phyloP scores from a whole-genome alignment of 2,113 vertebrate genomes.

The Chlamydotis undulata region DNA sequence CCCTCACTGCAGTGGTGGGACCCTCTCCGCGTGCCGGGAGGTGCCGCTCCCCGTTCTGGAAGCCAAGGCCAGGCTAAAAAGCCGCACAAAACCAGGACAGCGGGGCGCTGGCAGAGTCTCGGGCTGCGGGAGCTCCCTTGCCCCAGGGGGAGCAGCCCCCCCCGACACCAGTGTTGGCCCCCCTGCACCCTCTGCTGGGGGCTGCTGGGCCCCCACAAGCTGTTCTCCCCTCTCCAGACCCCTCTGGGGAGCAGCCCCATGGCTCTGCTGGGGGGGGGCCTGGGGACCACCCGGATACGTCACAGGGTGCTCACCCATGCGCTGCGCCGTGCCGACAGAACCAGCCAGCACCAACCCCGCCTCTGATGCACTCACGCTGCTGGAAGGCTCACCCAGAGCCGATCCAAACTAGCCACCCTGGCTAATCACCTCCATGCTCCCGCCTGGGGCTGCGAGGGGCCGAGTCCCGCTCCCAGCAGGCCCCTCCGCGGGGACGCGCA shows the following conservation, averaged over 20 bases:
- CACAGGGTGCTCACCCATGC: no score
- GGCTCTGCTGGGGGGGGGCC: background rate
- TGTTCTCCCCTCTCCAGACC: background rate
- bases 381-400: background rate
- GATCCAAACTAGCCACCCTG: background rate
- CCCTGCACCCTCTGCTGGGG: background rate
- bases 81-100: background rate
- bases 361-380: accelerated
- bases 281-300: background rate
- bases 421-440: background rate
- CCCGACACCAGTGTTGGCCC: background rate
- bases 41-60: background rate
- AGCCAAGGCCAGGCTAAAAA: background rate
- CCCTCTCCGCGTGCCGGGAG: accelerated
- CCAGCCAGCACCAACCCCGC: background rate
- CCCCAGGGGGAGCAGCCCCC: background rate
- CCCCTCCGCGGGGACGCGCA: accelerated
- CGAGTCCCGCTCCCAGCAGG: no score
- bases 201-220: background rate
- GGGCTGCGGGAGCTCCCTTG: background rate
- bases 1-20: background rate
- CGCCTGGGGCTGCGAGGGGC: background rate
- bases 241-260: background rate
- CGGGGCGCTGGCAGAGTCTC: background rate
- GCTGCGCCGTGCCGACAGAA: background rate